Base-by-base conservation (phyloP, 2,888 invertebrate genomes). In the Pycnomerus fuliginosus region DNA sequence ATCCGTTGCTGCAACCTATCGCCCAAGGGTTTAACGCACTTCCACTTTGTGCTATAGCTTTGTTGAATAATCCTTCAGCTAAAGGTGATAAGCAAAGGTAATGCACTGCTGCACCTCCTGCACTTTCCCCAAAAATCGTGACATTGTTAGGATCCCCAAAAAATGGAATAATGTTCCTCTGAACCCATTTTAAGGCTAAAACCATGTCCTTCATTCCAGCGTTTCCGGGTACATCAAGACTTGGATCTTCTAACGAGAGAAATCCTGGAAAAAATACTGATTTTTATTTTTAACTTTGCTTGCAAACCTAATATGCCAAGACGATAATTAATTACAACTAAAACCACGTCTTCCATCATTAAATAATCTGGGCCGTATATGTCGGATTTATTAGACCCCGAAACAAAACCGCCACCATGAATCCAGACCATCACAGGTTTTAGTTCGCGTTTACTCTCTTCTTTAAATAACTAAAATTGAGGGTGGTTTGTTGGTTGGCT, bases 121-220 rank as follows among this genome's bases (percentile, higher is more conserved):
- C 77, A 50, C 78, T 78, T 56, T 77, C 75, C 1, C 78, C 78
- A 56, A 77, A 74, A 4, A 78, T 66, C 0, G 77, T 77, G 1
- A 78, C 76, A 44, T 78, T 78, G 3, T 73, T 58, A 0, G 74
- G 66, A 62, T 78, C 74, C 1, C 78, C 78, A 20, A 75, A 74
- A 56, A 78, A 78, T 39, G 65, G 65, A 1, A 60, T 49, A 10
- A 76, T 74, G 50, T 78, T 78, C 1, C 67, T 62, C 47, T 76
- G 73, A 0, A 78, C 65, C 77, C 78, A 78, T 51, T 71, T 72
- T 23, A 78, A 53, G 0, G 76, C 77, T 55, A 75, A 48, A 77
- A 65, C 44, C 78, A 78, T n/a, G n/a, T n/a, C n/a, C n/a, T n/a
- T n/a, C n/a, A n/a, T n/a, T n/a, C n/a, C n/a, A n/a, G n/a, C n/a